These are phyloP conservation scores for Cyprinodon tularosa DNA, from an alignment of 2,113 vertebrate species.

Conservation along the genomic window DNA sequence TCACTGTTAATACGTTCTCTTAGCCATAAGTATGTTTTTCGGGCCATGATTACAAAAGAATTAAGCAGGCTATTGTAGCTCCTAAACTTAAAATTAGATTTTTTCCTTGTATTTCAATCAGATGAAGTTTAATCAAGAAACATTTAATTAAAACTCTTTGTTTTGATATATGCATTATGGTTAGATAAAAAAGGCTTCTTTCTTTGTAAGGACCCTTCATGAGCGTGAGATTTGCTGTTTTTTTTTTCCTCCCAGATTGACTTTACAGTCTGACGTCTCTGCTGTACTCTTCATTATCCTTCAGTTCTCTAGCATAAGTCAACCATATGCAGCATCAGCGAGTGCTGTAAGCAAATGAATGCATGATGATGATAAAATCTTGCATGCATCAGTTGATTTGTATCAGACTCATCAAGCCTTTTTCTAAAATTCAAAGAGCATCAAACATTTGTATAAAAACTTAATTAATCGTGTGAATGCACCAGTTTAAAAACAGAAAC, in stretches of 20 bases:
- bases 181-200: background rate
- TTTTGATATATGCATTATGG: background rate
- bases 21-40: too few relatives aligned
- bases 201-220: background rate
- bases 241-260: background rate
- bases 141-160: background rate
- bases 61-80: background rate
- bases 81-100: constrained; percentile 46
- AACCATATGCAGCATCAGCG: constrained; percentile 7
- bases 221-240: background rate
- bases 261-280: background rate
- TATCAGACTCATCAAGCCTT: background rate
- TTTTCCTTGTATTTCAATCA: constrained; percentile 32
- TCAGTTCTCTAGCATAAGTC: background rate
- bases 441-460: background rate
- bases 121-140: background rate
- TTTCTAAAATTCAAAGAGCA: background rate
- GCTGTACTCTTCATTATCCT: background rate
- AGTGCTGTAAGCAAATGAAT: constrained; percentile 6
- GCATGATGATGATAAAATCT: background rate
- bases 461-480: background rate
- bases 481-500: background rate
- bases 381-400: constrained; percentile 1
- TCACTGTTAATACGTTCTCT: background rate
- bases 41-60: background rate